phyloP scores from a whole-genome alignment of 2,888 invertebrate genomes.

The Hipparchia sbordonii region DNA sequence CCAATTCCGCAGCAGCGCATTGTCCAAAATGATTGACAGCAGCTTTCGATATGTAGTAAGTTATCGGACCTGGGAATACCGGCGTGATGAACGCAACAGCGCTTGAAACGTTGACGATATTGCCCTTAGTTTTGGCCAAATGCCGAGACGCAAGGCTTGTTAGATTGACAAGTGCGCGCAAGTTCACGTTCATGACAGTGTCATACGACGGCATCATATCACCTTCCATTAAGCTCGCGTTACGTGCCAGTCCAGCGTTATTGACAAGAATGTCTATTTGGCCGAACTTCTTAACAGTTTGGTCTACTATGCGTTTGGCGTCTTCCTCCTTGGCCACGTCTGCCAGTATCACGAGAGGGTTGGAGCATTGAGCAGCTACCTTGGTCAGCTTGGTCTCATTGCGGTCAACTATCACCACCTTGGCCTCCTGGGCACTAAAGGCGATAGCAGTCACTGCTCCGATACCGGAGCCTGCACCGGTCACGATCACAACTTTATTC shows the following conservation, averaged over 20 bases:
- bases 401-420: no score
- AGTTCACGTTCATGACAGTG: conserved; percentile 38
- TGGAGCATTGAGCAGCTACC: conserved; percentile 27
- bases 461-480: no score
- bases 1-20: conserved; percentile 31
- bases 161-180: conserved; percentile 44
- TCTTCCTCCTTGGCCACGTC: conserved; percentile 31
- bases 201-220: conserved; percentile 28
- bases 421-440: no score
- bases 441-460: no score
- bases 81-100: conserved; percentile 36
- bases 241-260: conserved; percentile 45
- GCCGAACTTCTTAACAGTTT: conserved; percentile 46
- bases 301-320: conserved; percentile 39
- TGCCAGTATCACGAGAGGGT: conserved; percentile 22
- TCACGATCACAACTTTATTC: no score
- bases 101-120: conserved; percentile 31
- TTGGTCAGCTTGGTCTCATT: conserved; percentile 21
- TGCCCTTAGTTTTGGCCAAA: conserved; percentile 49
- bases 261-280: conserved; percentile 52
- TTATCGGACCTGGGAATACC: conserved; percentile 27
- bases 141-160: conserved; percentile 47
- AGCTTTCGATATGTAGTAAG: conserved; percentile 44
- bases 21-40: conserved; percentile 30
- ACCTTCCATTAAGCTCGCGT: neutral